A percentile compares a stretch with the other conserved stretches of the same genome.
phyloP scores from a whole-genome alignment of 2,888 invertebrate genomes.

The Augochlorella aurata region DNA sequence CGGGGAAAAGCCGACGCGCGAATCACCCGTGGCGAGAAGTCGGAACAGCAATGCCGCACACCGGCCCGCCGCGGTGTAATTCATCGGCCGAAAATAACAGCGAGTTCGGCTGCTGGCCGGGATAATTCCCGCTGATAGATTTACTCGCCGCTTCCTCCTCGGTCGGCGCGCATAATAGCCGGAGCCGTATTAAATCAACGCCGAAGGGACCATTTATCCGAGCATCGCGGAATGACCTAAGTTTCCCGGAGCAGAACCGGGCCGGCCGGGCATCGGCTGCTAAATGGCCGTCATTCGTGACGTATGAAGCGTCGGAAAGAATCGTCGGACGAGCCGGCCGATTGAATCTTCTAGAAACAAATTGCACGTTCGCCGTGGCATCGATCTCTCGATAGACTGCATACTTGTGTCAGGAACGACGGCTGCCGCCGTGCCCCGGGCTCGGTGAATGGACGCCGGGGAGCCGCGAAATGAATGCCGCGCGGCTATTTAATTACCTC shows the following conservation, averaged over 20 bases:
- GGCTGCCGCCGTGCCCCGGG: background rate
- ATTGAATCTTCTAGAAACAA: slow-evolving; percentile 29
- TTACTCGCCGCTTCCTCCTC: slow-evolving; percentile 44
- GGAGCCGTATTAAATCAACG: slow-evolving; percentile 51
- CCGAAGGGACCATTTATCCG: slow-evolving; percentile 40
- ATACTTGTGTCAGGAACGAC: background rate
- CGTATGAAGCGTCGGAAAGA: slow-evolving; percentile 20
- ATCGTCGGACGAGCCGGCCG: slow-evolving; percentile 8
- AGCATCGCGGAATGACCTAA: slow-evolving; percentile 40
- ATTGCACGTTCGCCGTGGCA: slow-evolving; percentile 7
- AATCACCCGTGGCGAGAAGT: background rate
- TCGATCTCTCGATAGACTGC: slow-evolving; percentile 3
- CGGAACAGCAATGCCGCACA: background rate
- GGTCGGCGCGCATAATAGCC: slow-evolving; percentile 36
- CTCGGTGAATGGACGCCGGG: background rate
- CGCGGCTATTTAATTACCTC: background rate
- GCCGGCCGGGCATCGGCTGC: background rate
- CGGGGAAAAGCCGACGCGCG: background rate
- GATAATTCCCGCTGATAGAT: slow-evolving; percentile 54
- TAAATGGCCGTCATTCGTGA: slow-evolving; percentile 41
- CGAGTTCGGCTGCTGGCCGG: slow-evolving; percentile 26
- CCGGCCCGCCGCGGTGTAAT: slow-evolving; percentile 11
- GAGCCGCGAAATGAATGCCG: background rate
- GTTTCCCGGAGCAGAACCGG: slow-evolving; percentile 24
- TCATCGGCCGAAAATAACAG: slow-evolving; percentile 34